Conservation (phyloP, 2,888 invertebrate genomes). For the Ormyrus labotus region DNA sequence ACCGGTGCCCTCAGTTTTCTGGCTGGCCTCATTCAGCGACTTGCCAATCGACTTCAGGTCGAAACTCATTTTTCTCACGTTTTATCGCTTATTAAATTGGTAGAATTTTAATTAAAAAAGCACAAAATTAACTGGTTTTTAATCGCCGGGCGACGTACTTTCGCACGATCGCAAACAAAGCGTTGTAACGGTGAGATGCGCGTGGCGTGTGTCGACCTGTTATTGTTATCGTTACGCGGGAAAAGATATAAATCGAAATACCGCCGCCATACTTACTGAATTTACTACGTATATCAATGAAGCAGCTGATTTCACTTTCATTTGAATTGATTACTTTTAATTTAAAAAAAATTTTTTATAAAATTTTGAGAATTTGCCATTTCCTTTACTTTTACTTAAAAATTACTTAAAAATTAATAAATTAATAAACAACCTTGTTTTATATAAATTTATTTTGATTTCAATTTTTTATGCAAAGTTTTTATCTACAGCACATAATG, state of each 20-base stretch:
- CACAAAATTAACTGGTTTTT: neutral
- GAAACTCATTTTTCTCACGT: conserved; percentile 74
- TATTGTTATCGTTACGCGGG: conserved; percentile 34
- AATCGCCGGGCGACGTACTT: neutral
- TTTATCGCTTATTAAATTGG: neutral
- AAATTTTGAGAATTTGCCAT: no score
- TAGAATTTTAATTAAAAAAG: neutral
- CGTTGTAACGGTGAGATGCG: conserved; percentile 6
- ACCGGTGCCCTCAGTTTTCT: conserved; percentile 76
- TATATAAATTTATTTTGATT: neutral
- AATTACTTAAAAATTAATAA: no score
- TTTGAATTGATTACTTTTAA: no score
- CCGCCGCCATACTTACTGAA: conserved; percentile 27
- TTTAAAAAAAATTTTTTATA: no score
- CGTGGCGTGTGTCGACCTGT: neutral
- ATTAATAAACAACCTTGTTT: neutral
- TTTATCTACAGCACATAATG: neutral
- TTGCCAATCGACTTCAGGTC: conserved; percentile 79
- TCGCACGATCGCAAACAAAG: conserved; percentile 27
- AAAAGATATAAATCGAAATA: conserved; percentile 40
- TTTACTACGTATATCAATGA: conserved; percentile 31
- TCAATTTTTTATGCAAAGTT: neutral
- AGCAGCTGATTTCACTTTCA: neutral
- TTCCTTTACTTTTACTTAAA: no score
- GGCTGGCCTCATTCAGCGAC: conserved; percentile 64